Conservation (phyloP, 2,797 vertebrate genomes). For the Ambastaia sidthimunki region DNA sequence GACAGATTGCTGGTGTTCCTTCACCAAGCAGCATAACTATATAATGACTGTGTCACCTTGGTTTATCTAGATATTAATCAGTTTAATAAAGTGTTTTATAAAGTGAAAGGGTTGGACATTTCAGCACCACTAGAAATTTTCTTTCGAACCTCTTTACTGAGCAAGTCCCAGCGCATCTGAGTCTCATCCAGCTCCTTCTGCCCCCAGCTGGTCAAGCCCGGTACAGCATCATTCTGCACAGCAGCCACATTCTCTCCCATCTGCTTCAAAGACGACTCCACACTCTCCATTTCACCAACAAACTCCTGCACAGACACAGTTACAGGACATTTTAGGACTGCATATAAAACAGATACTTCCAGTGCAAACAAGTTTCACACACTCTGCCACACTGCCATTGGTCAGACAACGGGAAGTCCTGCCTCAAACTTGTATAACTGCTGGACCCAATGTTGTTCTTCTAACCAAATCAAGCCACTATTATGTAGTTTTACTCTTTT, state of each 20-base stretch:
- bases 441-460: no score
- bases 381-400: no score
- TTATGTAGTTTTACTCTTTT: no score
- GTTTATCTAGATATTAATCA: neutral
- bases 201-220: slow-evolving; percentile 81
- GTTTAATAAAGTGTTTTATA: no score
- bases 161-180: slow-evolving; percentile 82
- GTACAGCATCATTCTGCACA: slow-evolving; percentile 78
- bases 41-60: neutral
- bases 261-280: slow-evolving; percentile 86
- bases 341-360: neutral
- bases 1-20: no score
- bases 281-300: slow-evolving; percentile 87
- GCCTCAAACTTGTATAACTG: no score
- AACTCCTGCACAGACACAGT: slow-evolving; percentile 73
- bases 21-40: no score
- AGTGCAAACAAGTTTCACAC: no score
- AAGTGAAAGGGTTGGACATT: neutral
- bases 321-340: neutral
- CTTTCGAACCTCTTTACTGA: slow-evolving; percentile 87
- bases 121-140: neutral
- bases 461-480: no score
- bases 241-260: slow-evolving; percentile 84
- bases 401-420: no score
- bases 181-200: slow-evolving; percentile 78